Percentiles rank a stretch among this genome's conserved stretches.
These are phyloP conservation scores for Bufo bufo DNA, from an alignment of 2,113 vertebrate species.

Conservation along the genomic window DNA sequence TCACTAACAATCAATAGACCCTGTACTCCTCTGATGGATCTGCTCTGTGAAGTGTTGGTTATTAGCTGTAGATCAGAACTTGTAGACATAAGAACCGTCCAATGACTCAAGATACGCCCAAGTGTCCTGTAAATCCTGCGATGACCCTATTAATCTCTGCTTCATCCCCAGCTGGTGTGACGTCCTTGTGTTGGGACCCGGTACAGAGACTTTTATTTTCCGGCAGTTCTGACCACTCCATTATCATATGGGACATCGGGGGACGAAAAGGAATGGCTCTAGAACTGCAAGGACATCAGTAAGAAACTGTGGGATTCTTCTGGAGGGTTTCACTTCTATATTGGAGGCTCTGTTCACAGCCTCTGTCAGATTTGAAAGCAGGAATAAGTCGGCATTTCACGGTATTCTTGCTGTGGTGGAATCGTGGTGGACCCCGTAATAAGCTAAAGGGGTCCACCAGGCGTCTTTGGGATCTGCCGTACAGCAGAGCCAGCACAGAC, in stretches of 20 bases:
- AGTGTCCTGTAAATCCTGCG: neutral
- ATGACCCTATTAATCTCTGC: neutral
- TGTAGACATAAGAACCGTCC: neutral
- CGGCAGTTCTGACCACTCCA: slow-evolving; percentile 95
- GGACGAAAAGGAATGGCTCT: slow-evolving; percentile 97
- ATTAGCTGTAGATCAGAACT: neutral
- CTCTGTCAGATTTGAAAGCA: no score
- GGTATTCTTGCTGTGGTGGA: no score
- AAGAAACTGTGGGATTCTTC: slow-evolving; percentile 60
- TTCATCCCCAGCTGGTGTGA: slow-evolving; percentile 83
- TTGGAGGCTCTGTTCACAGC: no score
- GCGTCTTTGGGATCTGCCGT: no score
- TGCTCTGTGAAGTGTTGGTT: neutral
- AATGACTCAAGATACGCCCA: neutral
- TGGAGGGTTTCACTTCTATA: no score
- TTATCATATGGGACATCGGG: slow-evolving; percentile 99
- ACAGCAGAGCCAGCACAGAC: no score
- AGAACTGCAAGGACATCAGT: slow-evolving; percentile 98
- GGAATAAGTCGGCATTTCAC: no score
- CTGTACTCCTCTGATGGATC: neutral
- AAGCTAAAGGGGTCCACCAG: no score
- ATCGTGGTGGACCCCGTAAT: no score
- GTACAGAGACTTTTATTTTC: slow-evolving; percentile 91
- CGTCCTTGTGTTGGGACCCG: slow-evolving; percentile 94
- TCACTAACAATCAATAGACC: no score